phyloP scores from a whole-genome alignment of 2,797 vertebrate species.

The Catamblyrhynchus diadema region DNA sequence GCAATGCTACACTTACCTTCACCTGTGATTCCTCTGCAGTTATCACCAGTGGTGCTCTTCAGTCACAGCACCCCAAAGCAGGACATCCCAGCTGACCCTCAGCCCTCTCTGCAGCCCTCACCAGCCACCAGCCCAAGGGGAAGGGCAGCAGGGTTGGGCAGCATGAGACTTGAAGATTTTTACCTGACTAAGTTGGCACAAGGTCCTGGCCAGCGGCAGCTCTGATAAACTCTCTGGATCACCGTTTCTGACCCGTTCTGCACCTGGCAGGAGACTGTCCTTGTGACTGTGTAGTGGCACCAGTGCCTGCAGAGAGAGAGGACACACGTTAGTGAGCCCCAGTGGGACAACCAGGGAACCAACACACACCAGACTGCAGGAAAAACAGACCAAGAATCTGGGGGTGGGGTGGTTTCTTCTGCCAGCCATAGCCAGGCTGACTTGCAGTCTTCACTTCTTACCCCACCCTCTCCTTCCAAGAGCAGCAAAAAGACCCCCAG shows the following conservation, averaged over 20 bases:
- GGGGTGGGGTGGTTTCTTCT: background rate
- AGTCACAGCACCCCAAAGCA: background rate
- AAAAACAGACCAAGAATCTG: background rate
- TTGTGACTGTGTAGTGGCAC: slow-evolving; percentile 91
- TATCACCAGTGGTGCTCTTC: too few species aligned
- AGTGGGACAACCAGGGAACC: background rate
- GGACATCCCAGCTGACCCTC: background rate
- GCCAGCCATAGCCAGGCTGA: background rate
- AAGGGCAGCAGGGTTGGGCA: background rate
- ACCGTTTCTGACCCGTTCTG: slow-evolving; percentile 91
- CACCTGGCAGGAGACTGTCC: slow-evolving; percentile 91
- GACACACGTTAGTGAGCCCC: background rate
- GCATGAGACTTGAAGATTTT: background rate
- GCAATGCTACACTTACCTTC: background rate
- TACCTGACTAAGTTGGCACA: slow-evolving; percentile 95
- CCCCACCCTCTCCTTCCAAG: background rate
- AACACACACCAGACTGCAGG: background rate
- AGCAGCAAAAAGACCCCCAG: background rate
- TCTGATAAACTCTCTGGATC: slow-evolving; percentile 92
- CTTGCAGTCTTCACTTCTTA: background rate
- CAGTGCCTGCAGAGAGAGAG: slow-evolving; percentile 84
- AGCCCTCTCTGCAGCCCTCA: background rate
- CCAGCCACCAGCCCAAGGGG: background rate
- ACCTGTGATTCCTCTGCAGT: background rate
- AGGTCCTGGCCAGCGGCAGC: slow-evolving; percentile 93